phyloP scores from a whole-genome alignment of 2,113 vertebrate genomes.

The Hippocampus barbouri region DNA sequence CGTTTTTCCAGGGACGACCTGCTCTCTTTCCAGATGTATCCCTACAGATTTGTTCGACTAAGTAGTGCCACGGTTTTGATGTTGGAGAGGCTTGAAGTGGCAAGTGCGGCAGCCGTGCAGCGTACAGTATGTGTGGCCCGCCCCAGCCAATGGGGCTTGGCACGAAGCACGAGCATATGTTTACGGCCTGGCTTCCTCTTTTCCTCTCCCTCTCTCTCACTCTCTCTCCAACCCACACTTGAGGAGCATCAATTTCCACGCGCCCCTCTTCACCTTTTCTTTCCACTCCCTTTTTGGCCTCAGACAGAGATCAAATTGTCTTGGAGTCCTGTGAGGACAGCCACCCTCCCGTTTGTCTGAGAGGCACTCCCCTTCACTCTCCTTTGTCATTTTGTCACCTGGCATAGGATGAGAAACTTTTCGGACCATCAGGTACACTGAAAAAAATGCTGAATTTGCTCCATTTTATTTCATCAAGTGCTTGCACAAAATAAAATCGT shows the following conservation, averaged over 20 bases:
- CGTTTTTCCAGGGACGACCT: constrained; percentile 49
- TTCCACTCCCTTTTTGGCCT: constrained; percentile 12
- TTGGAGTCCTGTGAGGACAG: constrained; percentile 25
- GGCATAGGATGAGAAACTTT: constrained; percentile 56
- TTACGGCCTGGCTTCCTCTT: constrained; percentile 62
- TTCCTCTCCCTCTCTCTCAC: constrained; percentile 37
- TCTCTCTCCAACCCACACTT: constrained; percentile 11
- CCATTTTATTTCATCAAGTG: too few species aligned
- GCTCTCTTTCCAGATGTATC: constrained; percentile 57
- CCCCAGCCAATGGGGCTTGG: constrained; percentile 68
- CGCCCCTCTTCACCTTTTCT: constrained; percentile 8
- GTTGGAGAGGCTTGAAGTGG: constrained; percentile 61
- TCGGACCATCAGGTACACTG: constrained; percentile 40
- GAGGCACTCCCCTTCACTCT: constrained; percentile 12
- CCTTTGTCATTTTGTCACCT: constrained; percentile 60
- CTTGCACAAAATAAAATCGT: too few species aligned
- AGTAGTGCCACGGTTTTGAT: constrained; percentile 63
- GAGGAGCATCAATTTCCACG: constrained; percentile 12
- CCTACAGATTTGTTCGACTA: constrained; percentile 68
- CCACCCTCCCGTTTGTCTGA: constrained; percentile 17
- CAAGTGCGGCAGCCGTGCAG: constrained; percentile 57
- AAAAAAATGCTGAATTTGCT: too few species aligned
- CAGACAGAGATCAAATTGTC: constrained; percentile 50
- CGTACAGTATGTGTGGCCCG: constrained; percentile 56
- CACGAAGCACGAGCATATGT: constrained; percentile 67